phyloP scores from a whole-genome alignment of 2,888 invertebrate species.

The Dolichopus griseipennis region DNA sequence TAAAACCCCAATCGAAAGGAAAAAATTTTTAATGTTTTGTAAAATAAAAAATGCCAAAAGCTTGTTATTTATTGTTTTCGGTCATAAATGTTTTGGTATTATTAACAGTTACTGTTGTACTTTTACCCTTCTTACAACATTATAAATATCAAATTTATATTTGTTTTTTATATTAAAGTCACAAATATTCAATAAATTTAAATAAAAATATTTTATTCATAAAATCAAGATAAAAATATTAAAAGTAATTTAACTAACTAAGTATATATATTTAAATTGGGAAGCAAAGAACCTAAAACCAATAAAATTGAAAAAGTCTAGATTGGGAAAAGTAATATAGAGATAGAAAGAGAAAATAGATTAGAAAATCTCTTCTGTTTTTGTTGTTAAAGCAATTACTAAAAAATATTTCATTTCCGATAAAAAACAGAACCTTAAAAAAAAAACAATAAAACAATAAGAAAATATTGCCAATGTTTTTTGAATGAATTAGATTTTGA shows the following conservation, averaged over 20 bases:
- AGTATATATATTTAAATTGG: too few relatives aligned
- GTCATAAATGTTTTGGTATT: too few relatives aligned
- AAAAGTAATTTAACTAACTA: constrained; percentile 1
- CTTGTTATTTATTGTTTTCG: too few relatives aligned
- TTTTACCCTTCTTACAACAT: too few relatives aligned
- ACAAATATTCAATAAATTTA: neutral
- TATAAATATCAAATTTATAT: too few relatives aligned
- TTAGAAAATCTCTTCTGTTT: neutral
- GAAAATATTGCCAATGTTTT: neutral
- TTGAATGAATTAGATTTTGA: neutral
- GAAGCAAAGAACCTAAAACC: too few relatives aligned
- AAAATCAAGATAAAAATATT: neutral
- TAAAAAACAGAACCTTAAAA: neutral
- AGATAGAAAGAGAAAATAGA: neutral
- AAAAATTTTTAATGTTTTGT: too few relatives aligned
- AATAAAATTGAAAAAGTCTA: neutral
- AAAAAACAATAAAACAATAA: too few relatives aligned
- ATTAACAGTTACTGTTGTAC: too few relatives aligned
- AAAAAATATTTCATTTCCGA: constrained; percentile 4
- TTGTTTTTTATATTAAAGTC: neutral
- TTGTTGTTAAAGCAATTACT: neutral
- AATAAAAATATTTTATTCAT: neutral
- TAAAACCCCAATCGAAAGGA: too few relatives aligned
- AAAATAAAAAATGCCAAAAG: too few relatives aligned
- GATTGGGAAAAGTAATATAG: neutral